Evolutionary conservation across 2,113 vertebrate genomes (phyloP).

Genomic region (Cepphus grylle): DNA sequence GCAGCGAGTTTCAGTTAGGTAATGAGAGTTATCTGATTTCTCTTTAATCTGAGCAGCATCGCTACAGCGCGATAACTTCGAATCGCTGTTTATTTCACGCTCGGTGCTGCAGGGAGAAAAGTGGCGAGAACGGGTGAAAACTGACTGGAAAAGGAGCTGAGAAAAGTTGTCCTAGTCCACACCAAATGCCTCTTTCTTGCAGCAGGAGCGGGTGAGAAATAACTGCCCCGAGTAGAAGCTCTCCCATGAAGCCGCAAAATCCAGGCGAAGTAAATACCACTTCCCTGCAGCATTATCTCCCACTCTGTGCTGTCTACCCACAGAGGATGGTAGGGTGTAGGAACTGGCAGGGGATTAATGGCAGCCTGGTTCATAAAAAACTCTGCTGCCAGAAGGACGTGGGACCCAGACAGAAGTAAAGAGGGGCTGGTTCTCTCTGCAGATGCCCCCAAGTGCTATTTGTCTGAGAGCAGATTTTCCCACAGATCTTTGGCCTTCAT

Average conservation of each 20-base stretch:
- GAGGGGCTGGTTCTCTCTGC: constrained; percentile 54
- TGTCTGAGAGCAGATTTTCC: constrained; percentile 67
- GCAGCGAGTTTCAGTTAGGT: constrained; percentile 44
- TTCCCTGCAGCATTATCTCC: constrained; percentile 57
- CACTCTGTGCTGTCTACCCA: constrained; percentile 37
- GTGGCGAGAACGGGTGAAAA: not conserved
- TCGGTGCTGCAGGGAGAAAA: not conserved
- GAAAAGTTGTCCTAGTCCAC: not conserved
- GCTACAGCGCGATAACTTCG: not conserved
- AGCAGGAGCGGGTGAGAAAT: not conserved
- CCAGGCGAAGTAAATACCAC: constrained; percentile 37
- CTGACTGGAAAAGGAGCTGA: not conserved
- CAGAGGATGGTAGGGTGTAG: constrained; percentile 50
- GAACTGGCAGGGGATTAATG: constrained; percentile 59
- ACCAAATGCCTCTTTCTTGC: not conserved
- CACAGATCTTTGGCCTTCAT: constrained; percentile 59
- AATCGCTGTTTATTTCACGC: not conserved
- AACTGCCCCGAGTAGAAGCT: not conserved
- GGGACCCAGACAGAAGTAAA: constrained; percentile 58
- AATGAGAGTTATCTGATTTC: constrained; percentile 35
- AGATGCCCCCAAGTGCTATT: constrained; percentile 64
- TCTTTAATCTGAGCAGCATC: constrained; percentile 39
- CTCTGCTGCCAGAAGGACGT: constrained; percentile 42
- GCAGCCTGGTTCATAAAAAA: constrained; percentile 47
- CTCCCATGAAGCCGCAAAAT: constrained; percentile 32